A percentile compares a stretch with the other conserved stretches of the same genome.
Evolutionary conservation across 2,888 invertebrate genomes (phyloP).

Genomic region (Xestia sexstrigata): DNA sequence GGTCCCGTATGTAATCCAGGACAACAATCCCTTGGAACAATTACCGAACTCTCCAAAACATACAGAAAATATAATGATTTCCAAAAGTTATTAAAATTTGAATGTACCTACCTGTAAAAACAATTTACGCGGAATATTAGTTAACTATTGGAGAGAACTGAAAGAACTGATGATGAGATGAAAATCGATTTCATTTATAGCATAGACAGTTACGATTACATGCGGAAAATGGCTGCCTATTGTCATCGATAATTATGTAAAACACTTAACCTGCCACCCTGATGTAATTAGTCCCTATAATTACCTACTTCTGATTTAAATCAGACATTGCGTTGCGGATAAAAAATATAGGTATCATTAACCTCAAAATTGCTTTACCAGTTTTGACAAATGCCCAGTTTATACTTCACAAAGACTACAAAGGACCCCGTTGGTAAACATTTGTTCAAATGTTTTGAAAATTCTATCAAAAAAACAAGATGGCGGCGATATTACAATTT

Average conservation of each 20-base stretch:
- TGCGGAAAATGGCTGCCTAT: conserved; percentile 60
- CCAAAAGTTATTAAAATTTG: not conserved
- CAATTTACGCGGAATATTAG: conserved; percentile 5
- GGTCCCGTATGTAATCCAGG: too few species aligned
- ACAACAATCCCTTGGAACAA: too few species aligned
- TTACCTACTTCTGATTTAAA: conserved; percentile 5
- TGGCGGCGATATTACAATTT: not conserved
- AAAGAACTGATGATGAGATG: conserved; percentile 53
- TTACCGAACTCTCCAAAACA: not conserved
- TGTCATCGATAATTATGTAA: conserved; percentile 58
- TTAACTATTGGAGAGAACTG: conserved; percentile 30
- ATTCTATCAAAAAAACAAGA: too few species aligned
- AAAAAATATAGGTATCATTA: not conserved
- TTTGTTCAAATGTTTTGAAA: too few species aligned
- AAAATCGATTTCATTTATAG: conserved; percentile 65
- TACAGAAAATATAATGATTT: not conserved
- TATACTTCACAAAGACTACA: not conserved
- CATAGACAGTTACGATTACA: conserved; percentile 48
- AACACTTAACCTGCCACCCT: conserved; percentile 33
- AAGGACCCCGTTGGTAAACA: too few species aligned
- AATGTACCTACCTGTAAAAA: conserved; percentile 30
- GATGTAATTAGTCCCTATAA: conserved; percentile 31
- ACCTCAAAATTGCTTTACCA: not conserved
- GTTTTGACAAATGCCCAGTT: not conserved
- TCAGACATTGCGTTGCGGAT: conserved; percentile 3